phyloP scores from a whole-genome alignment of 2,888 invertebrate genomes.

The Cryptophagus acutangulus region DNA sequence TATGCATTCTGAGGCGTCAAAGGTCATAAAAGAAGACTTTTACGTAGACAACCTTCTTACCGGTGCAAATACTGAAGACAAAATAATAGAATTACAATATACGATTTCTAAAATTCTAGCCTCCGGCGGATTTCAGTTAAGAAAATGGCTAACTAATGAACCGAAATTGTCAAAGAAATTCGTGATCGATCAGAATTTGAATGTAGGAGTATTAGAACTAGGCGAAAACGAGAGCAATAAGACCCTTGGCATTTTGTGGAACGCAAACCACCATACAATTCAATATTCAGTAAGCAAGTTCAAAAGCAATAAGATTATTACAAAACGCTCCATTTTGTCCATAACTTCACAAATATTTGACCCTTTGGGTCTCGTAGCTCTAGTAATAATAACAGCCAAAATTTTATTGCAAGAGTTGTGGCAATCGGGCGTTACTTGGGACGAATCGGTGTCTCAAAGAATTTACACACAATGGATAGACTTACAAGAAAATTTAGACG shows the following conservation, averaged over 20 bases:
- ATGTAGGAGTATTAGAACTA: conserved; percentile 11
- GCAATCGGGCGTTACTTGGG: conserved; percentile 9
- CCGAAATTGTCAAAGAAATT: conserved; percentile 9
- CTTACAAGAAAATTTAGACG: conserved; percentile 1
- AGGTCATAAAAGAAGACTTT: conserved; percentile 19
- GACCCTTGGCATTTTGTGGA: conserved; percentile 18
- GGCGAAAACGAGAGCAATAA: conserved; percentile 18
- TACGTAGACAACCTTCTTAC: conserved; percentile 24
- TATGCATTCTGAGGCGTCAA: conserved; percentile 13
- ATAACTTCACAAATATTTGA: conserved; percentile 5
- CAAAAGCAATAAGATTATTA: background rate
- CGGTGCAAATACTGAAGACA: conserved; percentile 14
- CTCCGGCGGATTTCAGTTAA: conserved; percentile 18
- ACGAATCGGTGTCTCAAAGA: conserved; percentile 1
- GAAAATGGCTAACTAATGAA: conserved; percentile 17
- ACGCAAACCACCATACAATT: conserved; percentile 10
- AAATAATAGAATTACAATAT: conserved; percentile 18
- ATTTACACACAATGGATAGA: conserved; percentile 5
- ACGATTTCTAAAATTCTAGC: conserved; percentile 17
- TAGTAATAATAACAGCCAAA: conserved; percentile 9
- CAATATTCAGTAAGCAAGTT: conserved; percentile 12
- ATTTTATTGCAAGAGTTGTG: conserved; percentile 11
- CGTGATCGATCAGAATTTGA: conserved; percentile 6
- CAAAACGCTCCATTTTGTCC: conserved; percentile 9
- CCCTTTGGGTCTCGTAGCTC: too few relatives aligned